Evolutionary conservation across 1,140 invertebrate species (phyloP), one percentile per base, ranked within the genome.

Genomic region (Artemia franciscana): DNA sequence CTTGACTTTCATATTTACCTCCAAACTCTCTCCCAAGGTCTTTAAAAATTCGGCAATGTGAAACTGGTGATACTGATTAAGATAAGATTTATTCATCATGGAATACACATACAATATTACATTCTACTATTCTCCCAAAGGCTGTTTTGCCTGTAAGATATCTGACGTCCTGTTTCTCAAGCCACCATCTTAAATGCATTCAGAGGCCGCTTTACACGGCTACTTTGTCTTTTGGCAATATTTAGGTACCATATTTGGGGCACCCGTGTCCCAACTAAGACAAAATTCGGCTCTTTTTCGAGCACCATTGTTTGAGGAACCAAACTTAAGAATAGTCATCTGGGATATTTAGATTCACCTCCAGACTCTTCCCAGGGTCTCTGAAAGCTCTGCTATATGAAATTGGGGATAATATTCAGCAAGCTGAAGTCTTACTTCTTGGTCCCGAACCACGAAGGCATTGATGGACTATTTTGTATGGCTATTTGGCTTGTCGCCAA

Each of bases 121-220:
- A n/a, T n/a, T n/a, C n/a, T n/a, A n/a, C n/a, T n/a, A n/a, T n/a
- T n/a, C n/a, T n/a, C n/a, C n/a, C n/a, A n/a, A n/a, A n/a, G n/a
- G n/a, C n/a, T n/a, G n/a, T n/a, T n/a, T n/a, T n/a, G n/a, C n/a
- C n/a, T n/a, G n/a, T n/a, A n/a, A 3, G 89, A 88, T 57, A 94
- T 80, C 70, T 82, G 82, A 61, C 84, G 76, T 60, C 90, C 77
- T n/a, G 90, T 90, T 5, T 89, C 90, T 70, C 93, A 89, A 0
- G 90, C 90, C 86, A 90, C 93, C 18, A 94, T 89, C 89, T 93
- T 93, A 69, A 92, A 92, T 0, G 90, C 89, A 70, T 92, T 93
- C 89, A 93, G 92, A 0, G 89, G 88, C 28, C 89, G 77, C 72
- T 92, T 91, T 39, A 92, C 86, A 72, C 91, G 88, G 51, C 80